A percentile compares a stretch with the other conserved stretches of the same genome.
These are phyloP conservation scores for Muscina levida DNA, from an alignment of 2,888 invertebrate species.

Conservation along the genomic window DNA sequence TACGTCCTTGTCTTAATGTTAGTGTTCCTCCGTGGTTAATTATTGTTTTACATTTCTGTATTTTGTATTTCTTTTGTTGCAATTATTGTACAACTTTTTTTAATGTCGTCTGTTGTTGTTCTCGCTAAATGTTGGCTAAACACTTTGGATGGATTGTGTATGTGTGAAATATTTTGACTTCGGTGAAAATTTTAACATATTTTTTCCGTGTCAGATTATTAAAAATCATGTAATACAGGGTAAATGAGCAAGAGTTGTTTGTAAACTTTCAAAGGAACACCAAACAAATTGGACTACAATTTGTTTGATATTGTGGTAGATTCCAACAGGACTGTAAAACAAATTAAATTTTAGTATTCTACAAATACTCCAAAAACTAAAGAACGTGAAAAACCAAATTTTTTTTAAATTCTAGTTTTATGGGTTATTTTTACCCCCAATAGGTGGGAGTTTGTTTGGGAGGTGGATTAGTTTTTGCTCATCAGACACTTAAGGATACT, in stretches of 20 bases:
- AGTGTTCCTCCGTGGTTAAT: constrained; percentile 71
- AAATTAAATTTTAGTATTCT: too few relatives aligned
- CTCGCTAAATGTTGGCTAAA: background rate
- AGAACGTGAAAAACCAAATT: too few relatives aligned
- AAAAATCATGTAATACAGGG: constrained; percentile 33
- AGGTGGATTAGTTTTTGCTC: too few relatives aligned
- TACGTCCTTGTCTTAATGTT: constrained; percentile 43
- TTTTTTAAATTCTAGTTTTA: too few relatives aligned
- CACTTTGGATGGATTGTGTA: background rate
- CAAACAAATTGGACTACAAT: too few relatives aligned
- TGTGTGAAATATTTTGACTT: constrained; percentile 12
- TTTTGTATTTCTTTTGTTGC: constrained; percentile 74
- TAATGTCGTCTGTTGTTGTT: constrained; percentile 38
- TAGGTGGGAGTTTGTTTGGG: too few relatives aligned
- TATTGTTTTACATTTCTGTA: constrained; percentile 74
- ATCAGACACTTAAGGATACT: too few relatives aligned
- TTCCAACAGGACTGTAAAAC: too few relatives aligned
- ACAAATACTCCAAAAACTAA: too few relatives aligned
- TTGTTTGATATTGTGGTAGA: too few relatives aligned
- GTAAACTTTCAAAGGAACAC: background rate
- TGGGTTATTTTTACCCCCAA: too few relatives aligned
- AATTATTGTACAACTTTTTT: constrained; percentile 71
- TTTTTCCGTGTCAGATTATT: constrained; percentile 54
- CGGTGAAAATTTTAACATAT: constrained; percentile 16
- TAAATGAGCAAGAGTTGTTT: too few relatives aligned